phyloP scores from a whole-genome alignment of 2,113 vertebrate genomes.

The Sialia sialis region DNA sequence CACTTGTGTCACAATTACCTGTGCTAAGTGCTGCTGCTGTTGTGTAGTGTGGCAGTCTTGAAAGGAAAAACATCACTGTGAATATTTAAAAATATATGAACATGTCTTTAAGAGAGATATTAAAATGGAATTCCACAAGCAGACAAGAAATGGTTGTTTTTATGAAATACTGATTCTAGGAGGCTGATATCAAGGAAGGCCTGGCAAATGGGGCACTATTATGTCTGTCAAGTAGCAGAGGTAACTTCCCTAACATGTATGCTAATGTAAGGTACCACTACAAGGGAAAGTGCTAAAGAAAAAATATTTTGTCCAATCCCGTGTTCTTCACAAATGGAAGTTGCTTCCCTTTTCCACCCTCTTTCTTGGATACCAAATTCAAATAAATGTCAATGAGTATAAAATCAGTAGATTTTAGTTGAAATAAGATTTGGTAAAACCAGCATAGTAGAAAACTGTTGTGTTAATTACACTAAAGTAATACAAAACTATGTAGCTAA shows the following conservation, averaged over 20 bases:
- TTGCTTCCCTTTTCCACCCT: background rate
- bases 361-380: background rate
- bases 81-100: background rate
- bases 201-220: background rate
- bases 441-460: background rate
- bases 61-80: background rate
- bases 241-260: background rate
- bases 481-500: background rate
- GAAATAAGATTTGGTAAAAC: background rate
- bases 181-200: background rate
- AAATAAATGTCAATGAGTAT: background rate
- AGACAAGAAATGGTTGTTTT: background rate
- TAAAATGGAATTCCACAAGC: background rate
- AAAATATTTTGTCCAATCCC: background rate
- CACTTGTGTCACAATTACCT: background rate
- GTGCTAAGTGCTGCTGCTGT: background rate
- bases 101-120: background rate
- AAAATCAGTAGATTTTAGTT: background rate
- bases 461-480: background rate
- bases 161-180: background rate
- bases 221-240: background rate
- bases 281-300: background rate
- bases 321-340: background rate
- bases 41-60: fast-evolving
- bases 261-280: background rate